These are phyloP conservation scores for Drosophila suzukii DNA, from an alignment of 1,140 invertebrate species.

Conservation along the genomic window DNA sequence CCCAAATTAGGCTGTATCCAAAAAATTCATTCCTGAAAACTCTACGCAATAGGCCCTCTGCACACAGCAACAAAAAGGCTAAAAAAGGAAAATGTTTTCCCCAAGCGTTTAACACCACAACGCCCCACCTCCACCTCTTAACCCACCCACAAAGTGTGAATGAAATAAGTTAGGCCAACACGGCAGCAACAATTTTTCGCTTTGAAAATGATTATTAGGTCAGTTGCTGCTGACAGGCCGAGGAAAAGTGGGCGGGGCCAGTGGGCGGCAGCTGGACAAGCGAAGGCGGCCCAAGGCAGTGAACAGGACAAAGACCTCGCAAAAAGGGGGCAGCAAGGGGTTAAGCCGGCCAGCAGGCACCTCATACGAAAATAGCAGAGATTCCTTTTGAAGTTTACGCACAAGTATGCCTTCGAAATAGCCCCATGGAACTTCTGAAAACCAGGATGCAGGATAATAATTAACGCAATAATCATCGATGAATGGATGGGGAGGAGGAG, in stretches of 20 bases:
- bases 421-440: conserved; percentile 43
- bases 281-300: conserved; percentile 40
- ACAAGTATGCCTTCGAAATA: conserved; percentile 68
- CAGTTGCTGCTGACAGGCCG: conserved; percentile 54
- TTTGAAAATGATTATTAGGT: conserved; percentile 77
- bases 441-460: conserved; percentile 72
- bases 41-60: conserved; percentile 8
- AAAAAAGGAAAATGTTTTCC: conserved; percentile 45
- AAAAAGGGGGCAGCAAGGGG: conserved; percentile 23
- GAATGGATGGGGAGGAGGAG: conserved; percentile 49
- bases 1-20: conserved; percentile 23
- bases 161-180: conserved; percentile 53
- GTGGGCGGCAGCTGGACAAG: conserved; percentile 32
- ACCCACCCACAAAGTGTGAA: conserved; percentile 40
- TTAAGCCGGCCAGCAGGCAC: conserved; percentile 31
- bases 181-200: conserved; percentile 38
- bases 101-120: conserved; percentile 46
- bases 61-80: conserved; percentile 11
- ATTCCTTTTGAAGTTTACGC: conserved; percentile 84
- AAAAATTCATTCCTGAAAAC: conserved; percentile 5
- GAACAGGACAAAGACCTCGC: conserved; percentile 36
- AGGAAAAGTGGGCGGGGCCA: conserved; percentile 7
- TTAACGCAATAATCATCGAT: conserved; percentile 84
- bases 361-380: conserved; percentile 76
- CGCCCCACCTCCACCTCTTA: neutral